Conservation (phyloP, 2,113 vertebrate genomes). For the Tricholaema leucomelas region DNA sequence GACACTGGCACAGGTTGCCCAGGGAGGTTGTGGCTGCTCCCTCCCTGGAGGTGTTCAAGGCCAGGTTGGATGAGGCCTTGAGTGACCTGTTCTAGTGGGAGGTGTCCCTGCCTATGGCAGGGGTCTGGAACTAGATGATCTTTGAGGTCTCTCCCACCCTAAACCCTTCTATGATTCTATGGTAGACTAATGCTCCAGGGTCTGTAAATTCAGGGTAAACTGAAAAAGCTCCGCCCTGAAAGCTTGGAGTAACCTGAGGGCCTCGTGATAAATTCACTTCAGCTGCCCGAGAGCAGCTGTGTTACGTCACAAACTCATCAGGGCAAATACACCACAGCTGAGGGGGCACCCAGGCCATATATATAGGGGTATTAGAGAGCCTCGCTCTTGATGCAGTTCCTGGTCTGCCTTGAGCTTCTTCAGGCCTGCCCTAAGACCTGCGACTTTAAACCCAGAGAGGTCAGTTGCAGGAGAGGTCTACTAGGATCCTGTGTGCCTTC, state of each 20-base stretch:
- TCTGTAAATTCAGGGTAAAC: neutral
- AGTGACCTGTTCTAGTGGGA: no score
- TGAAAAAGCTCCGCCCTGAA: neutral
- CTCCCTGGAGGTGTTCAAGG: no score
- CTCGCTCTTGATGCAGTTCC: rapidly evolving
- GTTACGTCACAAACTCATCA: neutral
- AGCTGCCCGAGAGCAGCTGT: neutral
- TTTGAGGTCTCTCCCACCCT: no score
- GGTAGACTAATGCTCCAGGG: neutral
- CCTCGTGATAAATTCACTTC: rapidly evolving
- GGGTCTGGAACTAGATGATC: no score
- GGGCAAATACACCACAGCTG: neutral
- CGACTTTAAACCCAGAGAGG: rapidly evolving
- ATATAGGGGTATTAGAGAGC: rapidly evolving
- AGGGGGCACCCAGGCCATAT: neutral
- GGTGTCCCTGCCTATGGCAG: no score
- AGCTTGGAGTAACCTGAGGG: neutral
- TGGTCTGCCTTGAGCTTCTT: neutral
- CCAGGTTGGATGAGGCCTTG: no score
- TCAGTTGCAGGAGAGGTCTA: rapidly evolving
- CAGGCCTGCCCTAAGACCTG: rapidly evolving
- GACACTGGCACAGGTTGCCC: no score
- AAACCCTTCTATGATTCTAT: no score
- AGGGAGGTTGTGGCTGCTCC: no score
- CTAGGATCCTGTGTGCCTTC: rapidly evolving